Conservation (phyloP, 2,888 invertebrate genomes). For the Drosophila austrosaltans region DNA sequence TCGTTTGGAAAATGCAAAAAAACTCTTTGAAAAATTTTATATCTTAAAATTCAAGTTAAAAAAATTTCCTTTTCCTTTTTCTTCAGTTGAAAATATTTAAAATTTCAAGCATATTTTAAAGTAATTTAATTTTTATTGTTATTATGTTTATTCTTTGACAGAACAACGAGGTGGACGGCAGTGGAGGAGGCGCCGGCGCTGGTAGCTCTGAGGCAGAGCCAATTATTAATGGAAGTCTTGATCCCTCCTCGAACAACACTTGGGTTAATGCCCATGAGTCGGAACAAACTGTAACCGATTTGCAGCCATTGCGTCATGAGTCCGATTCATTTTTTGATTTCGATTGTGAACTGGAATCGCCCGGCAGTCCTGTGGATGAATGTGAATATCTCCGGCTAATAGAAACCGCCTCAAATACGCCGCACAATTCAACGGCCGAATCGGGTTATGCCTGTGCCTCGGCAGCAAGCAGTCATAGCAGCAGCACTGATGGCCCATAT, state of each 20-base stretch:
- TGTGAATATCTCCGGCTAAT: constrained; percentile 85
- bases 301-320: constrained; percentile 84
- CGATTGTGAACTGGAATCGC: constrained; percentile 87
- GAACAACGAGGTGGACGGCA: constrained; percentile 76
- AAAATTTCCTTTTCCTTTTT: too few relatives aligned
- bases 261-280: constrained; percentile 81
- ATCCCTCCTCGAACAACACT: constrained; percentile 67
- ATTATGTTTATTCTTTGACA: constrained; percentile 38
- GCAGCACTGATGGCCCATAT: constrained; percentile 84
- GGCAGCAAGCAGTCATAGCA: constrained; percentile 84
- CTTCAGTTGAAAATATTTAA: too few relatives aligned
- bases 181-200: constrained; percentile 9
- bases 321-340: constrained; percentile 87
- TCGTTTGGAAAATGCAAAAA: too few relatives aligned
- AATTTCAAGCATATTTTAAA: too few relatives aligned
- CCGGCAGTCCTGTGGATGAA: constrained; percentile 88
- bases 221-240: constrained; percentile 78
- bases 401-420: constrained; percentile 85
- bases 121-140: background rate
- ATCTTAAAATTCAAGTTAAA: too few relatives aligned
- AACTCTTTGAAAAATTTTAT: too few relatives aligned
- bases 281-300: constrained; percentile 83
- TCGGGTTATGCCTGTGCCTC: constrained; percentile 85
- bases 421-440: constrained; percentile 84
- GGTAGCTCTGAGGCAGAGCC: constrained; percentile 79